phyloP scores from a whole-genome alignment of 2,888 invertebrate species.

The Alentia gelatinosa region DNA sequence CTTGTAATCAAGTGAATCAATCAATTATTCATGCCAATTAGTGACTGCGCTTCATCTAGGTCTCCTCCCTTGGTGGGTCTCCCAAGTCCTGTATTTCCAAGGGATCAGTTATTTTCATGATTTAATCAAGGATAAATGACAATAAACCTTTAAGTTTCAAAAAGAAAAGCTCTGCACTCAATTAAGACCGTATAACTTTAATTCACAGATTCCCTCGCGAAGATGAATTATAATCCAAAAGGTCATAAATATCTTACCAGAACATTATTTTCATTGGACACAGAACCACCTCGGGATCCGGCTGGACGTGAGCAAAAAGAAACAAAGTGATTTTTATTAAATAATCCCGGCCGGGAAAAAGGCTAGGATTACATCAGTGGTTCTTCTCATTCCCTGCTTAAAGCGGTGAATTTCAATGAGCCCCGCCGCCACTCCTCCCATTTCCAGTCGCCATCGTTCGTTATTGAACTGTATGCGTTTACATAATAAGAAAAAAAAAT shows the following conservation, averaged over 20 bases:
- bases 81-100: no score
- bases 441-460: background rate
- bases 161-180: background rate
- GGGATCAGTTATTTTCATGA: background rate
- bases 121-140: conserved; percentile 1
- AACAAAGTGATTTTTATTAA: background rate
- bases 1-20: no score
- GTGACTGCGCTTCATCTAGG: no score
- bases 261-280: background rate
- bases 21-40: no score
- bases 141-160: background rate
- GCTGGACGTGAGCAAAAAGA: background rate
- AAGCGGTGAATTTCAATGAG: background rate
- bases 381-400: background rate
- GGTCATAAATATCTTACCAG: background rate
- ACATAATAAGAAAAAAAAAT: background rate
- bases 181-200: background rate
- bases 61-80: no score
- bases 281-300: background rate
- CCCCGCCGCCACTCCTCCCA: background rate
- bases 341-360: background rate
- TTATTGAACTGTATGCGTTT: background rate
- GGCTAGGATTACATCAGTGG: background rate
- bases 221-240: background rate
- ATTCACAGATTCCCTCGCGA: background rate